Percentiles rank a stretch among this genome's conserved stretches.
phyloP scores from a whole-genome alignment of 2,888 invertebrate genomes.

The Caenorhabditis parvicauda region DNA sequence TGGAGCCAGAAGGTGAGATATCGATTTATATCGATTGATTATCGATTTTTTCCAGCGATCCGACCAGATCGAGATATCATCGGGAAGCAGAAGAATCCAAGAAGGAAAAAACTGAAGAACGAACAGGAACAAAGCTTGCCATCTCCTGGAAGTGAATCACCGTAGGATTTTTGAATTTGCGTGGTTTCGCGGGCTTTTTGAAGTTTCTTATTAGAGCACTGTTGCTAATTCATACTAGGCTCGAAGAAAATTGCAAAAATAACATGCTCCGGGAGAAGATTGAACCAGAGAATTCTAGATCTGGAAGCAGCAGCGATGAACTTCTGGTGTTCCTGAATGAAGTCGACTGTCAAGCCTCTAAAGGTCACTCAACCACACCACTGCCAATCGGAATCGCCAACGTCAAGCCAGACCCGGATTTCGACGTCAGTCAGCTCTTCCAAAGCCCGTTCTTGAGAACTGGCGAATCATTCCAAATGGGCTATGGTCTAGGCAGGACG shows the following conservation, averaged over 20 bases:
- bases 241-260: not conserved
- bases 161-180: slow-evolving; percentile 4
- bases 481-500: slow-evolving; percentile 35
- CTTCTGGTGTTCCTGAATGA: slow-evolving; percentile 49
- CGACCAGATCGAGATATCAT: slow-evolving; percentile 60
- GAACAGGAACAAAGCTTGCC: slow-evolving; percentile 46
- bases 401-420: slow-evolving; percentile 53
- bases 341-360: slow-evolving; percentile 41
- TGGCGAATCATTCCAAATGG: slow-evolving; percentile 37
- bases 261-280: not conserved
- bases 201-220: not conserved
- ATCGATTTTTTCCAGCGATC: slow-evolving; percentile 43
- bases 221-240: not conserved
- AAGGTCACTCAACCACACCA: slow-evolving; percentile 9
- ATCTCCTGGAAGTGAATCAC: slow-evolving; percentile 39
- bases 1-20: slow-evolving; percentile 52
- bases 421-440: slow-evolving; percentile 45
- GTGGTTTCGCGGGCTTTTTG: not conserved
- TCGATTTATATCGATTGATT: not conserved
- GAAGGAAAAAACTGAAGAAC: slow-evolving; percentile 52
- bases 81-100: slow-evolving; percentile 61
- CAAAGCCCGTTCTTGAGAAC: slow-evolving; percentile 31
- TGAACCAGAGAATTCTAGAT: slow-evolving; percentile 1
- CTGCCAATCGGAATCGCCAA: slow-evolving; percentile 23
- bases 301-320: slow-evolving; percentile 42